phyloP scores from a whole-genome alignment of 2,888 invertebrate species.

The Drosophila monieri region DNA sequence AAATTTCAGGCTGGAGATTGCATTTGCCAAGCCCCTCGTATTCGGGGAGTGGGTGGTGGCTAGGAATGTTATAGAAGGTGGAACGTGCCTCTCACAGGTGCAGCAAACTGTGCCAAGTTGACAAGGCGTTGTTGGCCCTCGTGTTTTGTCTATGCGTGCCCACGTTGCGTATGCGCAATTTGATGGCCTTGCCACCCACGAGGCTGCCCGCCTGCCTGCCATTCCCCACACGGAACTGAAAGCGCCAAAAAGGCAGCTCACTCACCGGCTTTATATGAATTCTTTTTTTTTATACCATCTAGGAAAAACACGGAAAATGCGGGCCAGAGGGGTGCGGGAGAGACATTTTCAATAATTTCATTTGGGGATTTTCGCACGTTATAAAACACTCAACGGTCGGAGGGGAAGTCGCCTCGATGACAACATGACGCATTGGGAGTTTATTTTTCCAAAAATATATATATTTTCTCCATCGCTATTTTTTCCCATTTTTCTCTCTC shows the following conservation, averaged over 20 bases:
- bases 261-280: slow-evolving; percentile 9
- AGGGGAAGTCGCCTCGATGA: slow-evolving; percentile 39
- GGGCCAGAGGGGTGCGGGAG: slow-evolving; percentile 3
- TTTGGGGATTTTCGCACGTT: slow-evolving; percentile 67
- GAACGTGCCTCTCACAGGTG: slow-evolving; percentile 63
- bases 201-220: not conserved
- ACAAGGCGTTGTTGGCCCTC: slow-evolving; percentile 44
- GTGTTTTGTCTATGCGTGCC: slow-evolving; percentile 53
- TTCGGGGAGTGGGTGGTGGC: not conserved
- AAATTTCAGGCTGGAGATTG: slow-evolving; percentile 30
- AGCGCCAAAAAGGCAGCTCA: slow-evolving; percentile 2
- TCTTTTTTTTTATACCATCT: slow-evolving; percentile 29
- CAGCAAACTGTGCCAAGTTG: slow-evolving; percentile 74
- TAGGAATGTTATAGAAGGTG: slow-evolving; percentile 18
- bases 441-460: slow-evolving; percentile 56
- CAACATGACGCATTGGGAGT: slow-evolving; percentile 66
- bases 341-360: slow-evolving; percentile 65
- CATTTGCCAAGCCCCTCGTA: slow-evolving; percentile 23
- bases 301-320: slow-evolving; percentile 8
- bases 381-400: slow-evolving; percentile 69
- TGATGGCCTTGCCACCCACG: slow-evolving; percentile 42
- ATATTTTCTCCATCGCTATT: slow-evolving; percentile 12
- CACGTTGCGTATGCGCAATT: slow-evolving; percentile 76
- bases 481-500: slow-evolving; percentile 10
- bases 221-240: not conserved